phyloP scores from a whole-genome alignment of 2,113 vertebrate genomes.

The Calypte anna region DNA sequence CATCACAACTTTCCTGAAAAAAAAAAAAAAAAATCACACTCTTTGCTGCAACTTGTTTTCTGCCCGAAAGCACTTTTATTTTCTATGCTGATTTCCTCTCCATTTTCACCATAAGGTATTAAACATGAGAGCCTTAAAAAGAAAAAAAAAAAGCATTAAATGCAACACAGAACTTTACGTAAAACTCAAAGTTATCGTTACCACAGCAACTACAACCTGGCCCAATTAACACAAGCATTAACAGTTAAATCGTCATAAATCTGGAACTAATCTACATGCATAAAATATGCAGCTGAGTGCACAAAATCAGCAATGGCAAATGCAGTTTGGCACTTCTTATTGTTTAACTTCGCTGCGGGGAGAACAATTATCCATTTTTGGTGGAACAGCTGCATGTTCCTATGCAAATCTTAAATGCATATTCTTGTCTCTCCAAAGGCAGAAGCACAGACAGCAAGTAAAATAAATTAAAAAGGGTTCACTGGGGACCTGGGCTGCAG shows the following conservation, averaged over 20 bases:
- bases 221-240: slow-evolving; percentile 37
- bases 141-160: neutral
- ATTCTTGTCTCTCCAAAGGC: slow-evolving; percentile 27
- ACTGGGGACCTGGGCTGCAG: neutral
- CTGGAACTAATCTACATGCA: slow-evolving; percentile 69
- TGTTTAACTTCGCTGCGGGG: slow-evolving; percentile 59
- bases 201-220: slow-evolving; percentile 63
- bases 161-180: slow-evolving; percentile 28
- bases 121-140: neutral
- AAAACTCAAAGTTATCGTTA: slow-evolving; percentile 26
- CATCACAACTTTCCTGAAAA: neutral
- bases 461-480: neutral
- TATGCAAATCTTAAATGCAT: slow-evolving; percentile 68
- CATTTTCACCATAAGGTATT: neutral
- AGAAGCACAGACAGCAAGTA: neutral
- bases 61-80: neutral
- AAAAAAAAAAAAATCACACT: slow-evolving; percentile 18
- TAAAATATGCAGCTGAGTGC: slow-evolving; percentile 63
- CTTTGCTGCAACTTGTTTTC: slow-evolving; percentile 6
- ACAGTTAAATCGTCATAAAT: slow-evolving; percentile 39
- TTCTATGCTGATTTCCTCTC: neutral
- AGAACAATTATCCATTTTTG: slow-evolving; percentile 71
- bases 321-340: slow-evolving; percentile 70
- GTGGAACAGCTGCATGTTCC: slow-evolving; percentile 68
- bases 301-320: slow-evolving; percentile 67